Conservation (phyloP, 2,113 vertebrate species). For the Rutilus rutilus region DNA sequence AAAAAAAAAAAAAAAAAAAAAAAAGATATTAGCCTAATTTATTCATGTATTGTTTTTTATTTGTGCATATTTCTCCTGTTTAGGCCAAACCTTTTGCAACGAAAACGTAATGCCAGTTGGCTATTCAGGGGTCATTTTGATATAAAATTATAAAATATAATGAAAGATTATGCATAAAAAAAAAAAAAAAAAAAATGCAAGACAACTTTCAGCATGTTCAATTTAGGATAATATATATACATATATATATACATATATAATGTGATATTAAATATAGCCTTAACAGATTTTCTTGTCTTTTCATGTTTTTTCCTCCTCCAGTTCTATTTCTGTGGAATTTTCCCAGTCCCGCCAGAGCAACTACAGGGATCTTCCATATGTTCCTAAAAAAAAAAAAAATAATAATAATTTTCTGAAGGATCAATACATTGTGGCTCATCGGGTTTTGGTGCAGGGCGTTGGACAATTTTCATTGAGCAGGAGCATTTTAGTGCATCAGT, state of each 20-base stretch:
- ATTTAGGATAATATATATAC: background rate
- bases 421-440: conserved; percentile 30
- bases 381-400: conserved; percentile 6
- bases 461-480: conserved; percentile 53
- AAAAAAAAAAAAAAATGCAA: background rate
- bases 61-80: background rate
- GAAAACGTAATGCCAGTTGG: background rate
- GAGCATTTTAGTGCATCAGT: conserved; percentile 54
- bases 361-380: background rate
- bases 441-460: conserved; percentile 31
- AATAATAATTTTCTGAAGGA: conserved; percentile 32
- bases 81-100: no score
- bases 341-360: conserved; percentile 11
- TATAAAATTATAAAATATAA: background rate
- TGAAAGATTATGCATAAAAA: background rate
- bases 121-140: background rate
- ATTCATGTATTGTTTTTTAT: background rate
- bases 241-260: background rate
- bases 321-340: conserved; percentile 45
- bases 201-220: background rate
- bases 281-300: conserved; percentile 4
- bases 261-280: background rate
- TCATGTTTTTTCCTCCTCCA: conserved; percentile 41
- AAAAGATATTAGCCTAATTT: background rate
- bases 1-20: background rate